A percentile compares a stretch with the other conserved stretches of the same genome.
Conservation (phyloP, 2,113 vertebrate genomes). For the Podilymbus podiceps region DNA sequence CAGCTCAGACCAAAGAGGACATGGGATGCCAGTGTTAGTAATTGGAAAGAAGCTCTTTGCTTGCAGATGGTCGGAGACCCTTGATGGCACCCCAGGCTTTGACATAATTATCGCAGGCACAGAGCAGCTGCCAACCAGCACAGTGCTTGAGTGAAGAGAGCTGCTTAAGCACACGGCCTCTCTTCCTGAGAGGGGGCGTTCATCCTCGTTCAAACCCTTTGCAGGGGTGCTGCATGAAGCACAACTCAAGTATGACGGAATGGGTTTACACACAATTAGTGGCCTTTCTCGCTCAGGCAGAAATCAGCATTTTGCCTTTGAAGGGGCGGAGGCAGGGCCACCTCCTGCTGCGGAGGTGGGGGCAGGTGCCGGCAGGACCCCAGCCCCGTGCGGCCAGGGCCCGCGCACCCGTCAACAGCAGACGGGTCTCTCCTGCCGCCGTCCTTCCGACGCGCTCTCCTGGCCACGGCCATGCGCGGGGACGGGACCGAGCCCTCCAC, state of each 20-base stretch:
- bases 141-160: neutral
- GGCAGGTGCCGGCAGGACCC: neutral
- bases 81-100: conserved; percentile 15
- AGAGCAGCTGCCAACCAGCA: neutral
- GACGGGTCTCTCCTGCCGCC: neutral
- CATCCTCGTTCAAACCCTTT: neutral
- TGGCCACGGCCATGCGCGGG: accelerated
- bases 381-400: neutral
- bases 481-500: accelerated
- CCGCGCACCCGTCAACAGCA: accelerated
- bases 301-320: neutral
- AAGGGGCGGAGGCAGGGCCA: neutral
- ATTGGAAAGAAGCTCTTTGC: neutral
- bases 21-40: neutral
- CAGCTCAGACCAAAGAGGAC: neutral
- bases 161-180: neutral
- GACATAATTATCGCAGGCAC: neutral
- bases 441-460: accelerated
- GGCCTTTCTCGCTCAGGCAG: neutral
- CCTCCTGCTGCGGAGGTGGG: neutral
- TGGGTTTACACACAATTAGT: neutral
- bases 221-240: neutral
- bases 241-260: neutral
- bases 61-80: conserved; percentile 47
- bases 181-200: neutral